Evolutionary conservation across 2,888 invertebrate genomes (phyloP), one percentile per base, ranked within the genome.

Genomic region (Allolobophora icterica): DNA sequence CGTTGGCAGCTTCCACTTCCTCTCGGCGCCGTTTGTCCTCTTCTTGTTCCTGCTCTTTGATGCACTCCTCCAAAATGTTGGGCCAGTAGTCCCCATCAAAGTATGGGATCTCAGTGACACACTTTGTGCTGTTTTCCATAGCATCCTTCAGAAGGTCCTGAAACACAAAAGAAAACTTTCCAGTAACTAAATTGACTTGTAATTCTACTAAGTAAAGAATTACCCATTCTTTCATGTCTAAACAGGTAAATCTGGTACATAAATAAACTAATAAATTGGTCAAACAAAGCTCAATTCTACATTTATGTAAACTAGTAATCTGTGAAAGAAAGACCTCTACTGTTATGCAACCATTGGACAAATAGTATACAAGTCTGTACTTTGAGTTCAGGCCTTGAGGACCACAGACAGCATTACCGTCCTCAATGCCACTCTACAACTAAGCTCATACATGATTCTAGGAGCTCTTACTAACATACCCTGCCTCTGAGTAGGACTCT

Each of bases 31-130:
- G 96, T 95, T 99, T 98, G 95, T 99, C 98, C 95, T 99, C 99
- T 95, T 99, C 99, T 95, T 98, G 98, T 95, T 99, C 99, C 93
- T 99, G 96, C 96, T 99, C 99, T 95, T 99, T 99, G 94, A 99
- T 99, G 94, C 98, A 98, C 95, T 99, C 99, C 96, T 99, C 99
- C 52, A 99, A 96, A 90, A 99, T 99, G 95, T 99, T 99, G 34
- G 99, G 99, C 99, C 99, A 99, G 96, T 99, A 99, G 96, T 99
- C 99, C 71, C 99, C 95, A 92, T 95, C 95, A 93, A 95, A 95
- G 93, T 95, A 95, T 30, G 95, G 95, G 92, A 95, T 93, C 91
- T 95, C 95, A 13, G 94, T 94, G 35, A 95, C 94, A 92, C 94
- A 94, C 93, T 97, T 97, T 94, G 99, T 96, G 95, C 98, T 98